These are phyloP conservation scores for Coregonus suidteri DNA, from an alignment of 2,797 vertebrate species.

Conservation along the genomic window DNA sequence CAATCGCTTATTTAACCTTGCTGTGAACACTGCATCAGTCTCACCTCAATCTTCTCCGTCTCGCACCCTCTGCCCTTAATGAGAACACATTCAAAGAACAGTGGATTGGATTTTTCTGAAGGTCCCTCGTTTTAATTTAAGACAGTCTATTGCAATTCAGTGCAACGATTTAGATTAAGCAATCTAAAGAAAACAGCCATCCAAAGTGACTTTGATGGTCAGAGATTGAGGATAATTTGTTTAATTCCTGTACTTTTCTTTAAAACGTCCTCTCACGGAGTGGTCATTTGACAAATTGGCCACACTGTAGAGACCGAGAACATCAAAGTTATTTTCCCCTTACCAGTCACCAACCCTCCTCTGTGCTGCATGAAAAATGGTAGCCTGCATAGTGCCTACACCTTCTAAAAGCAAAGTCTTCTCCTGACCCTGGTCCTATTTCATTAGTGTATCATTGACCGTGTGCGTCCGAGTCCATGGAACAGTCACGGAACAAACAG, in stretches of 20 bases:
- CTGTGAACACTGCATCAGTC: slow-evolving; percentile 56
- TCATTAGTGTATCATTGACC: slow-evolving; percentile 25
- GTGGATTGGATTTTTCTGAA: slow-evolving; percentile 2
- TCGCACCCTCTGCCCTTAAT: neutral
- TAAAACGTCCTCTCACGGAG: neutral
- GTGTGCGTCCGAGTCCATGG: slow-evolving; percentile 10
- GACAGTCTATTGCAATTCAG: neutral
- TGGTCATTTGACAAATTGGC: neutral
- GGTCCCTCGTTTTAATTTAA: neutral
- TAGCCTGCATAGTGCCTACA: slow-evolving; percentile 1
- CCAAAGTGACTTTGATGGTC: neutral
- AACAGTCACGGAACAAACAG: neutral
- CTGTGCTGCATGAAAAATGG: slow-evolving; percentile 20
- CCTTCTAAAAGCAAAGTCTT: slow-evolving; percentile 36
- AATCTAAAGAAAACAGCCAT: neutral
- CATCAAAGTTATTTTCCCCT: slow-evolving; percentile 53
- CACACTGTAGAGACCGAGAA: neutral
- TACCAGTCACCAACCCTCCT: slow-evolving; percentile 15
- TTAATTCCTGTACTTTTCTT: too few relatives aligned
- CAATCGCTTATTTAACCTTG: slow-evolving; percentile 65
- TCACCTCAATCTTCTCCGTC: slow-evolving; percentile 40
- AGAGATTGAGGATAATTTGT: too few relatives aligned
- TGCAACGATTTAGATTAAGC: too few relatives aligned
- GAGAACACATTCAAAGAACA: slow-evolving; percentile 19
- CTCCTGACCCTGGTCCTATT: slow-evolving; percentile 35